These are phyloP conservation scores for Monochamus saltuarius DNA, from an alignment of 1,140 invertebrate species.

Conservation along the genomic window DNA sequence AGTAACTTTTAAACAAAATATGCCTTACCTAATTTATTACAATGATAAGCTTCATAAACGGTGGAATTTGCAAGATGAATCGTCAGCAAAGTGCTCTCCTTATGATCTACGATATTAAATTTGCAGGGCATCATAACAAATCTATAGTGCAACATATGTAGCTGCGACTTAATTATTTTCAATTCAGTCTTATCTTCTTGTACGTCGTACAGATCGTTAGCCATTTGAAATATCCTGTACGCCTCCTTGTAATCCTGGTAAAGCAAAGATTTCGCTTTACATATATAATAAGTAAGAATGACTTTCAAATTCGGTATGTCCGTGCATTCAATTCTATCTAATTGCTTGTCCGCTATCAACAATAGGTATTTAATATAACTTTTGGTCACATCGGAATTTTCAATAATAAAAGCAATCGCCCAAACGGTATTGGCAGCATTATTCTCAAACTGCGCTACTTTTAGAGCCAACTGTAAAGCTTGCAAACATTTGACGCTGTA, in stretches of 20 bases:
- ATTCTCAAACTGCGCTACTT: constrained; percentile 6
- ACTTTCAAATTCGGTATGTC: background rate
- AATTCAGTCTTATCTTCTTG: background rate
- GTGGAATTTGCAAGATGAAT: too few relatives aligned
- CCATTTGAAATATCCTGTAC: background rate
- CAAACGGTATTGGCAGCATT: background rate
- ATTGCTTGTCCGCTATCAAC: background rate
- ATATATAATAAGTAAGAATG: constrained; percentile 11
- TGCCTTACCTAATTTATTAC: too few relatives aligned
- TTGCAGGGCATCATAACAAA: constrained; percentile 13
- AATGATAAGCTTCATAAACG: too few relatives aligned
- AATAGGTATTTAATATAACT: background rate
- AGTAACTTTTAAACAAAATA: too few relatives aligned
- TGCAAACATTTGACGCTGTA: constrained; percentile 5
- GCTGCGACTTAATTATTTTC: background rate
- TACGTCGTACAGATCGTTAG: background rate
- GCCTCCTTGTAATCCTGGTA: background rate
- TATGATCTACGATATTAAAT: constrained; percentile 3
- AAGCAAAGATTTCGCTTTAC: constrained; percentile 10
- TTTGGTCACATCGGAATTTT: constrained; percentile 3
- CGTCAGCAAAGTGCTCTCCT: constrained; percentile 4
- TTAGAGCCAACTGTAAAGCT: constrained; percentile 13
- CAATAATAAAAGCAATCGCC: constrained; percentile 4
- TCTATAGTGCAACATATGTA: constrained; percentile 6
- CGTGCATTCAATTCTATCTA: background rate